phyloP scores from a whole-genome alignment of 2,888 invertebrate species.

The Malacosoma neustria region DNA sequence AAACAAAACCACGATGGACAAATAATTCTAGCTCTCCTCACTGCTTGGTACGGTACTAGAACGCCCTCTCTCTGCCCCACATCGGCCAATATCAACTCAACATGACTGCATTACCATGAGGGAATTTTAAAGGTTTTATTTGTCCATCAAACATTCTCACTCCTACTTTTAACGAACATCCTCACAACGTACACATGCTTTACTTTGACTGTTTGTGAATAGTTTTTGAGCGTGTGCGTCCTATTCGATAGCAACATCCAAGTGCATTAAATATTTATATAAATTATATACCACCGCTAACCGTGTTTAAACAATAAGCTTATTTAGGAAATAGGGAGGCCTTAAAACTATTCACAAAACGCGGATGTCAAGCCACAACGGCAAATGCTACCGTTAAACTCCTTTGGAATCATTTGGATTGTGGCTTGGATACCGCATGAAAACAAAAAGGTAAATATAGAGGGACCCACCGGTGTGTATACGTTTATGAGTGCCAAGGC shows the following conservation, averaged over 20 bases:
- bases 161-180: constrained; percentile 55
- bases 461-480: constrained; percentile 82
- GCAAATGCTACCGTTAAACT: constrained; percentile 20
- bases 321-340: constrained; percentile 41
- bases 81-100: neutral
- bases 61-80: constrained; percentile 21
- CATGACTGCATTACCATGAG: constrained; percentile 49
- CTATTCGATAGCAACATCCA: constrained; percentile 20
- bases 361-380: constrained; percentile 65
- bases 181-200: constrained; percentile 73
- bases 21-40: constrained; percentile 45
- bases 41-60: no score
- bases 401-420: constrained; percentile 28
- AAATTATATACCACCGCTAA: neutral
- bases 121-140: constrained; percentile 57
- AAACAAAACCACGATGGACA: constrained; percentile 75
- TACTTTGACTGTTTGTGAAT: constrained; percentile 69
- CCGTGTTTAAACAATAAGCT: neutral
- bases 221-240: constrained; percentile 73
- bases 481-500: constrained; percentile 87
- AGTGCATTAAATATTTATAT: no score
- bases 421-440: constrained; percentile 64
- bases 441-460: constrained; percentile 57
- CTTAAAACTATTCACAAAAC: constrained; percentile 75
- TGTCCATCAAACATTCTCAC: constrained; percentile 69